Conservation (phyloP, 2,797 vertebrate species). For the Melanogrammus aeglefinus region DNA sequence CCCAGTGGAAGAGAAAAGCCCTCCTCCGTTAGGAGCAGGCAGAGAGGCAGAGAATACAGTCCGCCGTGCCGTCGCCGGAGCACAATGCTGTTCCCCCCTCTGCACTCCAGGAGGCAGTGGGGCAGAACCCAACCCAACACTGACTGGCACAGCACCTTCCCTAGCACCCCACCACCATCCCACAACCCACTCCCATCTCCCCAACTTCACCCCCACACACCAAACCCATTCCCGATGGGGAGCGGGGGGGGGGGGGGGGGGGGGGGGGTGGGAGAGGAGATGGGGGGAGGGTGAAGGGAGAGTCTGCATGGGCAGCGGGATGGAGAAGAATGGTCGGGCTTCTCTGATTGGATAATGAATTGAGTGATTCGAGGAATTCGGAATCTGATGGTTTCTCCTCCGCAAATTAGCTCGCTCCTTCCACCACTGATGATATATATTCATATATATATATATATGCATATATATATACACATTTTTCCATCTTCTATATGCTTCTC, state of each 20-base stretch:
- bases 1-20: constrained; percentile 64
- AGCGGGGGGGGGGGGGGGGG: no score
- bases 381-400: constrained; percentile 52
- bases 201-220: no score
- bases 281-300: not conserved
- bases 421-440: constrained; percentile 60
- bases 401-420: constrained; percentile 55
- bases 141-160: no score
- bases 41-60: no score
- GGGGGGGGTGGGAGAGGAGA: not conserved
- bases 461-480: constrained; percentile 32
- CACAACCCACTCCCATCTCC: no score
- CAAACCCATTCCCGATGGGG: no score
- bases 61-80: constrained; percentile 13
- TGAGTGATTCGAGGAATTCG: constrained; percentile 66
- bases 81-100: constrained; percentile 64
- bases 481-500: constrained; percentile 26
- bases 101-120: constrained; percentile 58
- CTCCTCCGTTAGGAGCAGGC: constrained; percentile 36
- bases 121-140: constrained; percentile 55
- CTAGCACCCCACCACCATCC: no score
- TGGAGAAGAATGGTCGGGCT: constrained; percentile 45
- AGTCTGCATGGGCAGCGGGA: not conserved
- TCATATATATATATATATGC: constrained; percentile 42
- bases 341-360: constrained; percentile 75